Percentiles rank a stretch among this genome's conserved stretches.
phyloP scores from a whole-genome alignment of 1,140 invertebrate genomes.

The Tribolium castaneum region DNA sequence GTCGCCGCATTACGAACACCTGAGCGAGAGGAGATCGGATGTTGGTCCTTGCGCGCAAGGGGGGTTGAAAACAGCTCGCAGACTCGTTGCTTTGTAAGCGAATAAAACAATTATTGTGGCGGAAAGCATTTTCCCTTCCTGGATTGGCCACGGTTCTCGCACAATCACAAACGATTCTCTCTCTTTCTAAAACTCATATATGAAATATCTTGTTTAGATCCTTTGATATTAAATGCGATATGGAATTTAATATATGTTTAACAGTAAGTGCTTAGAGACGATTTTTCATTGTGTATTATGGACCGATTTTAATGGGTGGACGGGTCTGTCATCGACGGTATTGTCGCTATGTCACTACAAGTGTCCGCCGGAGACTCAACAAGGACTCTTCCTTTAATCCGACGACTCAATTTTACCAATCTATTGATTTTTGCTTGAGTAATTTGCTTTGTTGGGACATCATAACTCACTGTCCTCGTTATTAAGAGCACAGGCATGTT shows the following conservation, averaged over 20 bases:
- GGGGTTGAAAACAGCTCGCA: constrained; percentile 26
- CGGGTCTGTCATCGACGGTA: constrained; percentile 31
- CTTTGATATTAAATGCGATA: constrained; percentile 48
- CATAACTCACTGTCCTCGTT: not conserved
- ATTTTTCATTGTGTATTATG: constrained; percentile 33
- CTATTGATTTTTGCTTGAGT: constrained; percentile 35
- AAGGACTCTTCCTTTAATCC: constrained; percentile 31
- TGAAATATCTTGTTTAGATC: constrained; percentile 48
- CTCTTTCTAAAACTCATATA: constrained; percentile 26
- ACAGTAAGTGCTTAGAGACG: constrained; percentile 30
- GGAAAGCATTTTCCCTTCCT: constrained; percentile 57
- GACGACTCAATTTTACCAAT: constrained; percentile 19
- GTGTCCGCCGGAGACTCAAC: constrained; percentile 1
- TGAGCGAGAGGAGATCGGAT: constrained; percentile 46
- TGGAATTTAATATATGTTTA: constrained; percentile 50
- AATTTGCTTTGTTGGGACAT: constrained; percentile 15
- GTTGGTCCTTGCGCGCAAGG: constrained; percentile 42
- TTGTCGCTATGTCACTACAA: constrained; percentile 29
- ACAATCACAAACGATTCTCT: constrained; percentile 57
- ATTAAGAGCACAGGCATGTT: not conserved
- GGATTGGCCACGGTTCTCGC: constrained; percentile 57
- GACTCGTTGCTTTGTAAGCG: constrained; percentile 36
- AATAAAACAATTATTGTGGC: constrained; percentile 60
- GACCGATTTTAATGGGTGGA: constrained; percentile 41
- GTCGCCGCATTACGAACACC: constrained; percentile 50